Evolutionary conservation across 1,140 invertebrate species (phyloP), one percentile per base, ranked within the genome.

Genomic region (Penaeus indicus): DNA sequence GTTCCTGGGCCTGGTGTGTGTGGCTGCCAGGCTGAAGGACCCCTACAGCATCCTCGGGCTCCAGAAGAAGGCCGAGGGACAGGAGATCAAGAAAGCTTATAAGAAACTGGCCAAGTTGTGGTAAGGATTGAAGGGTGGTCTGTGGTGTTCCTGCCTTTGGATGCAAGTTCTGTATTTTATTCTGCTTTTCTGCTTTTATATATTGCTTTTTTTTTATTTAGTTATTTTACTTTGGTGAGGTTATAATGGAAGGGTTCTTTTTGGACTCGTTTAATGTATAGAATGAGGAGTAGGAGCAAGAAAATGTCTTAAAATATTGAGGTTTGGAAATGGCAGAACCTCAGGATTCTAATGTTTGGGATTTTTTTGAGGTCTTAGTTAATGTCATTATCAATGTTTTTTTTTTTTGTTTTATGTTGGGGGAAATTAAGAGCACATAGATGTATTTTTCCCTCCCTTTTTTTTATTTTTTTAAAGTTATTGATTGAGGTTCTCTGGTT

Each of bases 71-170:
- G 88, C 90, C 27, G 84, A 75, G 60, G 19, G 63, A n/a, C 85
- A 88, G 83, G 90, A 90, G 10, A 91, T 91, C 22, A 91, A 91
- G 78, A 85, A 91, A 25, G 84, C 90, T n/a, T 91, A 89, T 77
- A 91, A 91, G 64, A 89, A 88, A 63, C 60, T 91, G 21, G 90
- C 89, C 3, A 90, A 89, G 61, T 89, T 90, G 90, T 91, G 90
- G 90, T 90, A 88, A 90, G 86, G 18, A n/a, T 25, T 0, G 62
- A 22, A 22, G 38, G 62, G 61, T 1, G 83, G 21, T 3, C n/a
- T 32, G 32, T 32, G 2, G 32, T 32, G 32, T 32, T 32, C 32
- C 32, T 32, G 32, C 2, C 21, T 21, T 78, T 25, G n/a, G 19
- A 25, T 87, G 60, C 4, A 79, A 38, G 16, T 79, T 13, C 21